phyloP scores from a whole-genome alignment of 2,797 vertebrate genomes.

The Holocentrus rufus region DNA sequence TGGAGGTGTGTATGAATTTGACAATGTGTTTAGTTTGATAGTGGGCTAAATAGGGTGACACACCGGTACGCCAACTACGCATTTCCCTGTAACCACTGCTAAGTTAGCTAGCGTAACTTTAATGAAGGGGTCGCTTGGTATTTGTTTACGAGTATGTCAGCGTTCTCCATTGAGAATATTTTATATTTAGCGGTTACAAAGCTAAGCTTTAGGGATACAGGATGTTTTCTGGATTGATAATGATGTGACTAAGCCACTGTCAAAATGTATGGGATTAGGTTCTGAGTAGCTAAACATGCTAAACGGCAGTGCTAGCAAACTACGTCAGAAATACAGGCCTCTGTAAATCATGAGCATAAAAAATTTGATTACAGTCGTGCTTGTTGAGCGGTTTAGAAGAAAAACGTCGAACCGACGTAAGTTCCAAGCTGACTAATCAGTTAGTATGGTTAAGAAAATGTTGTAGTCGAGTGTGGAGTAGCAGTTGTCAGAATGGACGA shows the following conservation, averaged over 20 bases:
- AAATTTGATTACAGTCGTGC: constrained; percentile 30
- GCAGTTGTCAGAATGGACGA: constrained; percentile 73
- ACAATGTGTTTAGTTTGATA: constrained; percentile 30
- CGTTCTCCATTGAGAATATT: not conserved
- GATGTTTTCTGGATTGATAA: not conserved
- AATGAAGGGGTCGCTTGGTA: constrained; percentile 28
- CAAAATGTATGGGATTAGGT: constrained; percentile 56
- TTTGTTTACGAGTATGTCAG: not conserved
- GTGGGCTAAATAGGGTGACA: constrained; percentile 59
- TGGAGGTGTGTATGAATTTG: constrained; percentile 3
- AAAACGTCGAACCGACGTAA: not conserved
- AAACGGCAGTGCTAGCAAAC: constrained; percentile 71
- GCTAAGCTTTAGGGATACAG: not conserved
- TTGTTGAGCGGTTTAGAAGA: constrained; percentile 23
- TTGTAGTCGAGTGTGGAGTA: constrained; percentile 43
- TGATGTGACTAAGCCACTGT: constrained; percentile 47
- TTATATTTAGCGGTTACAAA: not conserved
- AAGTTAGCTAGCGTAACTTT: constrained; percentile 71
- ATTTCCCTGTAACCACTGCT: constrained; percentile 75
- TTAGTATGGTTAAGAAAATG: constrained; percentile 30
- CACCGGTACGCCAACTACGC: constrained; percentile 79
- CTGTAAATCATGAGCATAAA: constrained; percentile 62
- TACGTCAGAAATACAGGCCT: constrained; percentile 83
- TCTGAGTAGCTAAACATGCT: constrained; percentile 73
- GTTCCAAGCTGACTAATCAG: constrained; percentile 31